Evolutionary conservation across 2,888 invertebrate species (phyloP), one percentile per base, ranked within the genome.

Genomic region (Teleogryllus oceanicus): DNA sequence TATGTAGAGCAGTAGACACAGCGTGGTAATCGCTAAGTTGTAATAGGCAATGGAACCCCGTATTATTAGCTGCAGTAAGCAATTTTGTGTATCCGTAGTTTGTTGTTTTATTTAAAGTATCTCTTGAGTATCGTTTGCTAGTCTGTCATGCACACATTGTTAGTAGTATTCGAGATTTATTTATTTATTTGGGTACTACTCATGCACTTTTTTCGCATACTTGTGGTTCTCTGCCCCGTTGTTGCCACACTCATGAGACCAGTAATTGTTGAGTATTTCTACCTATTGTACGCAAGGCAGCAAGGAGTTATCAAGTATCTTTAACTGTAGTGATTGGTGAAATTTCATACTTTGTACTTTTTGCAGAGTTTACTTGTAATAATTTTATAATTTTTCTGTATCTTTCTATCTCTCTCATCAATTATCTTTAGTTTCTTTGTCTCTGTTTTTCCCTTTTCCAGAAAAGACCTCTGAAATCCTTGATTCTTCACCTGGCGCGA

Each of bases 381-480:
- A 76, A 75, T 18, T 78, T 74, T 80, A n/a, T 37, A 37, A 37
- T 79, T n/a, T 79, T 18, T 78, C 78, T 80, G 18, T 75, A 51
- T 77, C 81, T 79, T 12, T 79, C 76, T 80, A 77, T 80, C 76
- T 78, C 76, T 78, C 78, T 74, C 78, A 49, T 78, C 75, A 79
- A 16, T 18, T 49, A 50, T 78, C 49, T 79, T 76, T 80, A 79
- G 80, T 79, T 80, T 80, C 51, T 80, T 82, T 82, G 79, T 78
- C 80, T 80, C 77, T 80, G 78, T 80, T 82, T 79, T 79, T 80
- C 80, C 78, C 81, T 80, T 82, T 83, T 82, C 81, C 81, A 83
- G 83, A 83, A 79, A 82, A 81, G 82, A 80, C 81, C 81, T 82
- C 83, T 79, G 83, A 82, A 79, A 82, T 82, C 82, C 82, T 83